A percentile compares a stretch with the other conserved stretches of the same genome.
These are phyloP conservation scores for Prosopocoilus inquinatus DNA, from an alignment of 2,888 invertebrate genomes.

Conservation along the genomic window DNA sequence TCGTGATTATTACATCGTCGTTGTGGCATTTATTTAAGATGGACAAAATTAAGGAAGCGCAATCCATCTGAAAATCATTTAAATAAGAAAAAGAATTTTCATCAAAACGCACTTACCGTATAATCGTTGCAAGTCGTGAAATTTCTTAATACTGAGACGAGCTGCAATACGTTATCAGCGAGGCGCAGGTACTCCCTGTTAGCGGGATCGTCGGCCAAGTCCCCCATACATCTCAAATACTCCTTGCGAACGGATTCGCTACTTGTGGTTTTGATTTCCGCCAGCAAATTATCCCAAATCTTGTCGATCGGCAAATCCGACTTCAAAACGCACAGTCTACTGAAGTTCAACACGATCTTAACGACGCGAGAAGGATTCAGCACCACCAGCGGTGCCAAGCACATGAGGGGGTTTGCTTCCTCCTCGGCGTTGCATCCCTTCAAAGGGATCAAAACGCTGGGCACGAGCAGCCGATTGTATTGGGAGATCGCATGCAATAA, in stretches of 20 bases:
- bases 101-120: constrained; percentile 25
- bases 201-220: constrained; percentile 39
- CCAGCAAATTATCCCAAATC: constrained; percentile 26
- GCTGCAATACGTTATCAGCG: constrained; percentile 33
- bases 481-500: constrained; percentile 41
- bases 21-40: constrained; percentile 42
- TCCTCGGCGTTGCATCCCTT: constrained; percentile 31
- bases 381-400: constrained; percentile 38
- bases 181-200: constrained; percentile 36
- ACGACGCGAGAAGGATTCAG: constrained; percentile 41
- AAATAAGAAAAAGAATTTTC: no score
- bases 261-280: not conserved
- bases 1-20: constrained; percentile 36
- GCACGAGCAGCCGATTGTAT: constrained; percentile 30
- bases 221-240: constrained; percentile 43
- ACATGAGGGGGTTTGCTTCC: constrained; percentile 40
- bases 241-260: constrained; percentile 25
- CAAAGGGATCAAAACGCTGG: constrained; percentile 39
- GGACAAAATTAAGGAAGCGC: constrained; percentile 39
- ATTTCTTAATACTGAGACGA: constrained; percentile 37
- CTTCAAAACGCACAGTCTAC: constrained; percentile 34
- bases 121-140: constrained; percentile 30
- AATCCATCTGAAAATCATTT: constrained; percentile 37
- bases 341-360: constrained; percentile 45
- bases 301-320: constrained; percentile 45